A percentile compares a stretch with the other conserved stretches of the same genome.
Conservation (phyloP, 2,113 vertebrate species). For the Budorcas taxicolor region DNA sequence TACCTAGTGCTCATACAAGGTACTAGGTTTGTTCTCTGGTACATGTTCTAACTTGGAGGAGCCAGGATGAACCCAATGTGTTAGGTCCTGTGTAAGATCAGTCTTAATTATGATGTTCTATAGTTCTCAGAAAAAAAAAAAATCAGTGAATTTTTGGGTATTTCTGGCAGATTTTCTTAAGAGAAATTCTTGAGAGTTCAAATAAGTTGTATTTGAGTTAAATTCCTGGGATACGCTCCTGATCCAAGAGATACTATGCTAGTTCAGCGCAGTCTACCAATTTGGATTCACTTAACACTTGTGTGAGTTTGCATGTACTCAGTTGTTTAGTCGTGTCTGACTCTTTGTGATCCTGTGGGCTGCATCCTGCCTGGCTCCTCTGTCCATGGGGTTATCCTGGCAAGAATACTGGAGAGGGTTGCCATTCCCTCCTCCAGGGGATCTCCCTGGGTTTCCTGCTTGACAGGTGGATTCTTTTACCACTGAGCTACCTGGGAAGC, state of each 20-base stretch:
- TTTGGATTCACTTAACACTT: not conserved
- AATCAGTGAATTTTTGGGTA: not conserved
- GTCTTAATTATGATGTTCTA: not conserved
- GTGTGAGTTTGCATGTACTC: not conserved
- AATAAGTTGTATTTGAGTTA: not conserved
- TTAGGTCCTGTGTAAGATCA: not conserved
- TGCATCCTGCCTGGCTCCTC: not conserved
- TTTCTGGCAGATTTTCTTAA: not conserved
- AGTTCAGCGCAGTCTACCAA: not conserved
- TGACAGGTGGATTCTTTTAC: not conserved
- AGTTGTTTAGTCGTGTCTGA: accelerated
- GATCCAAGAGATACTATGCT: not conserved
- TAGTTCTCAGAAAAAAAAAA: not conserved
- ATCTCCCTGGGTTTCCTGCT: not conserved
- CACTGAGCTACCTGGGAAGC: not conserved
- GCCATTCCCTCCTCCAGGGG: not conserved
- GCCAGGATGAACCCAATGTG: not conserved
- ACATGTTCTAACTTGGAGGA: not conserved
- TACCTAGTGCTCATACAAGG: not conserved
- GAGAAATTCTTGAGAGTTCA: accelerated
- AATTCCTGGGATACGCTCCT: not conserved
- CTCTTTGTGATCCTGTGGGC: not conserved
- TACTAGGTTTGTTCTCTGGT: not conserved
- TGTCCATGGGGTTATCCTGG: not conserved
- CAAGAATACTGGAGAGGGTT: not conserved